A percentile compares a stretch with the other conserved stretches of the same genome.
Conservation (phyloP, 2,113 vertebrate species). For the Heterocephalus glaber region DNA sequence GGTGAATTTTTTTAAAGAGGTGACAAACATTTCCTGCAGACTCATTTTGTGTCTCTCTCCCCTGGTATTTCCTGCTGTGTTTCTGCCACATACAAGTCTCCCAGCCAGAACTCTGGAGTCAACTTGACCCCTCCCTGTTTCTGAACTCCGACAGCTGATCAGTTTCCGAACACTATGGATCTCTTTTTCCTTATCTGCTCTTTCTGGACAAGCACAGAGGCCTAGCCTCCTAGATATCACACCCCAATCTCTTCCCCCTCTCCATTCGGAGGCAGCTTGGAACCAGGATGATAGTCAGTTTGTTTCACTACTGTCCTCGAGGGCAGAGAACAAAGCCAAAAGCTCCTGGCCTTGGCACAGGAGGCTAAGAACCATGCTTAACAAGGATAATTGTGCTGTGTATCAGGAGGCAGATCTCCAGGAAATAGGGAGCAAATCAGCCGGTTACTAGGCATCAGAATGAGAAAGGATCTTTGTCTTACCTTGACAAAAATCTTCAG, state of each 20-base stretch:
- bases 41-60: not conserved
- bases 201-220: not conserved
- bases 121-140: not conserved
- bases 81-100: not conserved
- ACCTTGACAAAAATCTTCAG: not conserved
- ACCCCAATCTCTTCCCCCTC: not conserved
- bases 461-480: not conserved
- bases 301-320: not conserved
- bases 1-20: constrained; percentile 16
- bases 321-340: not conserved
- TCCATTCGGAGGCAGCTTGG: not conserved
- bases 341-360: not conserved
- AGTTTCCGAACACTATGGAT: not conserved
- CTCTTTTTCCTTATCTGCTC: not conserved
- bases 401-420: not conserved
- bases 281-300: not conserved
- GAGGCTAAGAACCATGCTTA: not conserved
- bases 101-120: not conserved
- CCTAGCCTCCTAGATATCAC: not conserved
- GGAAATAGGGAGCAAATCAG: not conserved
- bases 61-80: not conserved
- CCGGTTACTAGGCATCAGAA: not conserved
- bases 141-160: not conserved
- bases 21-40: not conserved
- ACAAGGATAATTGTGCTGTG: not conserved